phyloP scores from a whole-genome alignment of 2,888 invertebrate genomes.

The Hipparchia sbordonii region DNA sequence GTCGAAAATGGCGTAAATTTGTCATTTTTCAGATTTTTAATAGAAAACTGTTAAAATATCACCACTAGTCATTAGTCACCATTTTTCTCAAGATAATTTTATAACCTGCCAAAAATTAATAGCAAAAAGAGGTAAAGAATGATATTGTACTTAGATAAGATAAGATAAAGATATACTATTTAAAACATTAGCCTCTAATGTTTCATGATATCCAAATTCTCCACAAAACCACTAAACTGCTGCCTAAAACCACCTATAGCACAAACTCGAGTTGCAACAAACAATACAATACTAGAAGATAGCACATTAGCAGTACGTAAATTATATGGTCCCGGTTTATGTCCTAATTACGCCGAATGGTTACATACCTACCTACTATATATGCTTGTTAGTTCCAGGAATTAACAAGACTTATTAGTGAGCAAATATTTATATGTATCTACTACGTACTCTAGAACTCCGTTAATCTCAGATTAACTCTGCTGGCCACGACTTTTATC shows the following conservation, averaged over 20 bases:
- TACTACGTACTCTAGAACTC: not conserved
- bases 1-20: too few species aligned
- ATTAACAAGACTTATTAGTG: constrained; percentile 37
- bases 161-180: not conserved
- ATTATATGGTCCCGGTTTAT: constrained; percentile 32
- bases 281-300: constrained; percentile 16
- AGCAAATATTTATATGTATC: constrained; percentile 26
- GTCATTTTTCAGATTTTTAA: too few species aligned
- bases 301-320: constrained; percentile 27
- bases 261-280: constrained; percentile 14
- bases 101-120: not conserved
- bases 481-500: not conserved
- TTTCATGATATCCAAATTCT: not conserved
- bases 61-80: too few species aligned
- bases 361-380: not conserved
- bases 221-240: not conserved
- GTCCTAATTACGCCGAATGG: constrained; percentile 35
- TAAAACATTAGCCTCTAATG: not conserved
- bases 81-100: not conserved
- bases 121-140: not conserved
- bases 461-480: constrained; percentile 23
- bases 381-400: constrained; percentile 25
- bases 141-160: too few species aligned
- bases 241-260: constrained; percentile 5
- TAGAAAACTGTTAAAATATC: too few species aligned